Conservation (phyloP, 2,888 invertebrate genomes). For the Drosophila incognita region DNA sequence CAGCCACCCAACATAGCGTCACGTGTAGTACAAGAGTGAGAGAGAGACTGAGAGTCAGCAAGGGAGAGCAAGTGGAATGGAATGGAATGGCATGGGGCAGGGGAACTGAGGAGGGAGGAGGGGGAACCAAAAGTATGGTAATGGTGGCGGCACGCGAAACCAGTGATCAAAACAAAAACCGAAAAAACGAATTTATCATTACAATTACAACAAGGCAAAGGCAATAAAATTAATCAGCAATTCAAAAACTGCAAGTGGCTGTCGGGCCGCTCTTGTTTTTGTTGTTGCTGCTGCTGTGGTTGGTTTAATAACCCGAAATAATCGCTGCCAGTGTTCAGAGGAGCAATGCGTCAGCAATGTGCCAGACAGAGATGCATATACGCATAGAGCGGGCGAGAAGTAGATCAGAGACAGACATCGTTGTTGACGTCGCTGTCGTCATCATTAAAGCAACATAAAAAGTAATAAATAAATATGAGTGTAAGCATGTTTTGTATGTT, state of each 20-base stretch:
- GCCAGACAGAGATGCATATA: constrained; percentile 72
- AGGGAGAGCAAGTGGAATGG: constrained; percentile 11
- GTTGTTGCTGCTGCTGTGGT: constrained; percentile 55
- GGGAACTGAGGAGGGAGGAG: neutral
- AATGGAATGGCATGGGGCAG: constrained; percentile 1
- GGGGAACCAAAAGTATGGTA: constrained; percentile 10
- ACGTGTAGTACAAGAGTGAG: constrained; percentile 56
- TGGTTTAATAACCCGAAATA: constrained; percentile 80
- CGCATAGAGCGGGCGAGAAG: constrained; percentile 58
- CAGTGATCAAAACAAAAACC: constrained; percentile 79
- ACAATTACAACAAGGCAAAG: constrained; percentile 77
- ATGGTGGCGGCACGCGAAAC: constrained; percentile 63
- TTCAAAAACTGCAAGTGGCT: constrained; percentile 81
- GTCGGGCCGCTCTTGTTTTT: constrained; percentile 41
- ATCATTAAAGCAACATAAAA: constrained; percentile 79
- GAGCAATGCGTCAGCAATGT: constrained; percentile 29
- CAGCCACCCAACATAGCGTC: constrained; percentile 68
- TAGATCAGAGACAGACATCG: constrained; percentile 61
- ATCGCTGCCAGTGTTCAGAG: constrained; percentile 58
- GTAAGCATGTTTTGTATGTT: constrained; percentile 45
- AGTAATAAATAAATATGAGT: constrained; percentile 78
- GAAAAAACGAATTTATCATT: constrained; percentile 80
- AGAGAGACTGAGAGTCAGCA: neutral
- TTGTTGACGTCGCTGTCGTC: constrained; percentile 58
- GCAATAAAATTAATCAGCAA: constrained; percentile 80